Evolutionary conservation across 2,113 vertebrate genomes (phyloP).

Genomic region (Hypocryptadius cinnamomeus): DNA sequence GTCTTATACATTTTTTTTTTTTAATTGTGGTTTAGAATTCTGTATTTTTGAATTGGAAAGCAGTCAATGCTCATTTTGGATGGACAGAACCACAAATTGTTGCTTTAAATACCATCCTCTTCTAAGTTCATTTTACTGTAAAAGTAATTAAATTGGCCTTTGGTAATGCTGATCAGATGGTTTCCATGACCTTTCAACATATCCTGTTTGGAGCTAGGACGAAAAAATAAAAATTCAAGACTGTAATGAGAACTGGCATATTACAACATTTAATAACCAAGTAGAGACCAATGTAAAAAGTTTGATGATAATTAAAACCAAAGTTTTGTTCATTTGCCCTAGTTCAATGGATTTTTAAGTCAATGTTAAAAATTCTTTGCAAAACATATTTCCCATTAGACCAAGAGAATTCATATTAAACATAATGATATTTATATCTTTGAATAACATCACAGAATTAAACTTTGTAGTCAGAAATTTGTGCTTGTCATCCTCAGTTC

Average conservation of each 20-base stretch:
- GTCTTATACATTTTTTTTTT: not conserved
- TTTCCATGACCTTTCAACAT: conserved; percentile 54
- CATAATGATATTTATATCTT: not conserved
- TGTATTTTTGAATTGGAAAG: not conserved
- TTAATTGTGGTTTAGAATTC: not conserved
- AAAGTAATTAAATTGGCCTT: conserved; percentile 53
- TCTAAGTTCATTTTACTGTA: conserved; percentile 44
- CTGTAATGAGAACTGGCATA: conserved; percentile 6
- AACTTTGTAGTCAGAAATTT: not conserved
- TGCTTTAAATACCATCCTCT: conserved; percentile 27
- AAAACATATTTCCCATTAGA: not conserved
- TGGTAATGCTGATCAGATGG: conserved; percentile 33
- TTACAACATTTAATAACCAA: conserved; percentile 19
- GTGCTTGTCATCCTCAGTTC: not conserved
- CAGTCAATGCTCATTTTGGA: not conserved
- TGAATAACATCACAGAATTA: not conserved
- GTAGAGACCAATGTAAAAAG: not conserved
- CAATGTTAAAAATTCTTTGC: not conserved
- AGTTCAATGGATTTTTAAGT: not conserved
- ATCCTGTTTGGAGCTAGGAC: conserved; percentile 14
- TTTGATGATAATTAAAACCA: conserved; percentile 26
- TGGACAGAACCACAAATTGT: not conserved
- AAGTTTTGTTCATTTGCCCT: not conserved
- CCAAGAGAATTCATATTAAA: not conserved
- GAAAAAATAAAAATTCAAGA: not conserved